These are phyloP conservation scores for Trichomycterus rosablanca DNA, from an alignment of 2,113 vertebrate species.

Conservation along the genomic window DNA sequence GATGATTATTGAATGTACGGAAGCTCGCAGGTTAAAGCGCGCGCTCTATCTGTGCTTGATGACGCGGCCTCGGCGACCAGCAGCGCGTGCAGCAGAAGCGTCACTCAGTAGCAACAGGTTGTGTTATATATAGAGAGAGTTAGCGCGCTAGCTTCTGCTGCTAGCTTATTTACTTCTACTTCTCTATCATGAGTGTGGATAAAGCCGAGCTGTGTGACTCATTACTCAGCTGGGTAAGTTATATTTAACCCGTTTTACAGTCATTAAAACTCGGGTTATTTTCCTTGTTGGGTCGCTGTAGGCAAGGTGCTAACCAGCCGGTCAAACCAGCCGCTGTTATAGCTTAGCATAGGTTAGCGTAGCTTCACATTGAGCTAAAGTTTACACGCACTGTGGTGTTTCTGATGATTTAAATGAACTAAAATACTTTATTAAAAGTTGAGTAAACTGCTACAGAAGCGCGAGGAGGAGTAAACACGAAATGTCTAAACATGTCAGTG, in stretches of 20 bases:
- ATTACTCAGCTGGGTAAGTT: constrained; percentile 9
- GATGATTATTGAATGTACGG: not conserved
- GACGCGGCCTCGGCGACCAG: not conserved
- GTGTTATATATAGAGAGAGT: not conserved
- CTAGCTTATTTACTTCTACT: not conserved
- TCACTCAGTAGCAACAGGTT: too few relatives aligned
- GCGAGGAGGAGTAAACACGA: too few relatives aligned
- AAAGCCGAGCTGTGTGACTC: constrained; percentile 16
- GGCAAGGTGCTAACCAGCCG: not conserved
- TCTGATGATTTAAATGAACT: too few relatives aligned
- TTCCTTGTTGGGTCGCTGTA: too few relatives aligned
- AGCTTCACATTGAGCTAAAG: not conserved
- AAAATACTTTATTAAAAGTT: too few relatives aligned
- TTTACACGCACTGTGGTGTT: not conserved
- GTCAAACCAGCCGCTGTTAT: not conserved
- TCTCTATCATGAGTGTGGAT: not conserved
- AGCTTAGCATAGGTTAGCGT: not conserved
- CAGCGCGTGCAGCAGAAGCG: too few relatives aligned
- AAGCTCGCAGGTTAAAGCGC: not conserved
- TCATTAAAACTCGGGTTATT: too few relatives aligned
- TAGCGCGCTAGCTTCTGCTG: too few relatives aligned
- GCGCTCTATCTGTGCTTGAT: not conserved
- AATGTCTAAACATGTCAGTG: too few relatives aligned
- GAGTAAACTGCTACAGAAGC: too few relatives aligned
- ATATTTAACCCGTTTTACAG: too few relatives aligned